Conservation (phyloP, 2,113 vertebrate species). For the Onychostruthus taczanowskii region DNA sequence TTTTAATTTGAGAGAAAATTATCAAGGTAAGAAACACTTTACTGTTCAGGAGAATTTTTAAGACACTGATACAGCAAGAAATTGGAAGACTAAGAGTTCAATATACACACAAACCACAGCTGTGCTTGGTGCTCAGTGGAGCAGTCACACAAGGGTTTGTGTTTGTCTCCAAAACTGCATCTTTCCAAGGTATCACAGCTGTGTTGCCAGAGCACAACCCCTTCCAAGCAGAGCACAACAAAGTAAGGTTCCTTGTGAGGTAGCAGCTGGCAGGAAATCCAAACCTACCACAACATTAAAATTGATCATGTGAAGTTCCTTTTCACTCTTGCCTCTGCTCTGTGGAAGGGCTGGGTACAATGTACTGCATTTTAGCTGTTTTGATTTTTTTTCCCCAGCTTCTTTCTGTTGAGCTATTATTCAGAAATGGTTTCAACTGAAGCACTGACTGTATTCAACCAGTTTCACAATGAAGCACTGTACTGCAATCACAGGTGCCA, state of each 20-base stretch:
- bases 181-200: neutral
- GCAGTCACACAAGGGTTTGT: neutral
- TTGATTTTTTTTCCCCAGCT: fast-evolving
- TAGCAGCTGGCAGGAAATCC: neutral
- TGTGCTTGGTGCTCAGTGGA: neutral
- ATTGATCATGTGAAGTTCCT: neutral
- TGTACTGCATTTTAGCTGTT: neutral
- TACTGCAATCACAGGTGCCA: neutral
- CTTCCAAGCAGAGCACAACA: neutral
- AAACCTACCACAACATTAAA: neutral
- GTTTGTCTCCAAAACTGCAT: neutral
- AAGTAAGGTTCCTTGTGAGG: neutral
- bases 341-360: neutral
- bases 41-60: neutral
- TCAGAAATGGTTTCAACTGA: neutral
- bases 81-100: neutral
- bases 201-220: neutral
- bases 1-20: neutral
- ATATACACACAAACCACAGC: neutral
- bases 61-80: neutral
- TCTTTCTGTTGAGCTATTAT: neutral
- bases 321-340: neutral
- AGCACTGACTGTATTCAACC: neutral
- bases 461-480: neutral
- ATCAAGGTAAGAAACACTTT: neutral